Evolutionary conservation across 2,113 vertebrate genomes (phyloP), one percentile per base, ranked within the genome.

Genomic region (Pollachius pollachius): DNA sequence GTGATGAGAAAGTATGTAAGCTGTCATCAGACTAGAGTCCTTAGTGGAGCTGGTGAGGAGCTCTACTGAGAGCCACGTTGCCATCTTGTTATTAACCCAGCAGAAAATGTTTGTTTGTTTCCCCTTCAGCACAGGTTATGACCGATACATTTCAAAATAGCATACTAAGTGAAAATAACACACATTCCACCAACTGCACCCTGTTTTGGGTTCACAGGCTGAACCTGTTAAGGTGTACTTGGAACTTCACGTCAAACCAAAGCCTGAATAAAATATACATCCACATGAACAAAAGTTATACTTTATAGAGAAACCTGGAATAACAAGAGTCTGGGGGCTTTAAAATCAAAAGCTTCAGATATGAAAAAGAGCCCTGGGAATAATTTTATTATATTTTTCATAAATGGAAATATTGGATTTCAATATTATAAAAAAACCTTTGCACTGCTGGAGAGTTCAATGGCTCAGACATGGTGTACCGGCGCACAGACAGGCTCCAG

Each of bases 391-490:
- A 18, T 60, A 11, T 61, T 61, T 41, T 52, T 60, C 59, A 34
- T 75, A 54, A n/a, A 73, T 62, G 21, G 12, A 15, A 56, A 18
- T 13, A 2, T 57, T 57, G 54, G 54, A 3, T n/a, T n/a, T 1
- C 41, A 48, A n/a, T 13, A 57, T 57, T 7, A 57, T 48, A 48
- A 48, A 48, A 48, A 48, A 12, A 48, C 5, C 12, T 34, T 34
- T 34, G 30, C 30, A 4, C 30, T 34, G 30, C 30, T 34, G 30
- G 30, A 34, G 30, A 34, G 30, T 57, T 16, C 15, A 23, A 23
- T 23, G 88, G 91, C 81, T 79, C 64, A 15, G 77, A 87, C 88
- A 83, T 66, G 87, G 67, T 79, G 83, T 77, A 89, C 85, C 86
- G 69, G 81, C 79, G 73, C 66, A 19, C 61, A 82, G 81, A 85